Percentiles rank a stretch among this genome's conserved stretches.
These are phyloP conservation scores for Cygnus olor DNA, from an alignment of 2,797 vertebrate genomes.

Conservation along the genomic window DNA sequence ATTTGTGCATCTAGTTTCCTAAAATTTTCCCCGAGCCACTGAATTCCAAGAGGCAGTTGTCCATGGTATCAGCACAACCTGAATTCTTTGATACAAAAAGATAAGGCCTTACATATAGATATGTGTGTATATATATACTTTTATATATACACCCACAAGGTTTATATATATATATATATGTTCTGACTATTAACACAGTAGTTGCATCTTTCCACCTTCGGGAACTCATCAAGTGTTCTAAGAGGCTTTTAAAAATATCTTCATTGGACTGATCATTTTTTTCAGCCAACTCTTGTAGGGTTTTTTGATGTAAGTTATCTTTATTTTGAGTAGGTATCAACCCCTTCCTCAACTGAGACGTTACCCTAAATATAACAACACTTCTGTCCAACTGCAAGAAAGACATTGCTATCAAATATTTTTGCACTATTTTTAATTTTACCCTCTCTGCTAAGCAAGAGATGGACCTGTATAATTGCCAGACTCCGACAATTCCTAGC, in stretches of 20 bases:
- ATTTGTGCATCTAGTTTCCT: neutral
- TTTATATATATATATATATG: neutral
- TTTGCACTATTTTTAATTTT: neutral
- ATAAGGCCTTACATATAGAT: neutral
- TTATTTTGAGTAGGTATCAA: neutral
- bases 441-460: neutral
- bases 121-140: neutral
- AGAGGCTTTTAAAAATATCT: neutral
- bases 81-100: neutral
- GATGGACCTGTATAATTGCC: neutral
- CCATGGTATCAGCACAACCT: neutral
- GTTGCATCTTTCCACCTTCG: neutral
- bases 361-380: fast-evolving
- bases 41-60: neutral
- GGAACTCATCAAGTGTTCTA: neutral
- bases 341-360: neutral
- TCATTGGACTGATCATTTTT: neutral
- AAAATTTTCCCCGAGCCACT: neutral
- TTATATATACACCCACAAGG: too few species aligned
- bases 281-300: neutral
- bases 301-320: neutral
- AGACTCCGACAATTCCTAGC: neutral
- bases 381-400: neutral
- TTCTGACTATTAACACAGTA: neutral
- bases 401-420: neutral